Conservation (phyloP, 2,113 vertebrate species). For the Indicator maculatus region DNA sequence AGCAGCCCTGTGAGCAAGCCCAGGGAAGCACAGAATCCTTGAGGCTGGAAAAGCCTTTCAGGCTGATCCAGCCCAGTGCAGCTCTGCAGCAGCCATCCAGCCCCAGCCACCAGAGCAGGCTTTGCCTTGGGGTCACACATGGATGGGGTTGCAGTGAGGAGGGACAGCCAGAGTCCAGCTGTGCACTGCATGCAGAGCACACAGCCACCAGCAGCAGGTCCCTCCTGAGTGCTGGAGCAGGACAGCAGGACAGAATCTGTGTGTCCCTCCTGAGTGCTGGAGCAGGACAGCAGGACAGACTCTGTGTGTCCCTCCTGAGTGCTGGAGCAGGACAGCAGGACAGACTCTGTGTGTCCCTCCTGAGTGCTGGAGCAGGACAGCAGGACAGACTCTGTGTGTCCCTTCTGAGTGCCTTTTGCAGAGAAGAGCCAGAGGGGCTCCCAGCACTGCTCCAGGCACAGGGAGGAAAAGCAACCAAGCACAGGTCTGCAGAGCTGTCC, state of each 20-base stretch:
- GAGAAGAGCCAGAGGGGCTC: background rate
- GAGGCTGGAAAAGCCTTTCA: too few species aligned
- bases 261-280: background rate
- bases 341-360: too few species aligned
- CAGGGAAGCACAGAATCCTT: too few species aligned
- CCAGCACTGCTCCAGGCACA: background rate
- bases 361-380: background rate
- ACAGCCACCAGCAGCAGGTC: background rate
- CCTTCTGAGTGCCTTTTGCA: background rate
- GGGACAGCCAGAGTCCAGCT: background rate
- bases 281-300: background rate
- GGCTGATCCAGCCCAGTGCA: background rate
- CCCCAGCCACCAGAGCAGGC: accelerated
- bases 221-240: background rate
- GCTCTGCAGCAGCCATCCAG: background rate
- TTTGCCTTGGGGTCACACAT: background rate
- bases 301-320: background rate
- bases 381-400: background rate
- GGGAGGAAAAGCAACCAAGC: accelerated
- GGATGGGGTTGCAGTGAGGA: accelerated
- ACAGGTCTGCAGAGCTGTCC: background rate
- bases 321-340: background rate
- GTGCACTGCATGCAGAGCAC: background rate
- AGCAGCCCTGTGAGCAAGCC: background rate
- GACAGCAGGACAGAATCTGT: background rate